Base-by-base conservation (phyloP, 2,888 invertebrate species). In the Boloria selene region DNA sequence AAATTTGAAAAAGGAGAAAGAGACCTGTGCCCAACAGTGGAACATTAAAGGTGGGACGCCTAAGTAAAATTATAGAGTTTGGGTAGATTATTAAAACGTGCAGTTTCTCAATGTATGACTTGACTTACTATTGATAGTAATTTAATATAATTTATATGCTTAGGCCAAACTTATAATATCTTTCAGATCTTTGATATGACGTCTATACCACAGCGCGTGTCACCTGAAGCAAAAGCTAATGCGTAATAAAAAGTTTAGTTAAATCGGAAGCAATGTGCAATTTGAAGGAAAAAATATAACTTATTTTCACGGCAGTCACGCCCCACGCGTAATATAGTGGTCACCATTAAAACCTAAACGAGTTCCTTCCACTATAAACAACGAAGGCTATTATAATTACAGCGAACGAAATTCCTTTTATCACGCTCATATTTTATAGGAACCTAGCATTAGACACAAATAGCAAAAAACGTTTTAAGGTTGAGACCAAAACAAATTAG, bases 331-430 rank as follows among this genome's bases (percentile, higher is more conserved):
- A 89, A 89, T 90, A 89, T 87, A 90, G 88, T 88, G 86, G 88
- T 89, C 83, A 88, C 83, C 87, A 88, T 88, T 87, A 87, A 88
- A 80, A 85, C 80, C 76, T 75, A 84, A 87, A 86, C 86, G 87
- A 87, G 85, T 85, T 82, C 80, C 78, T 84, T 68, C 81, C 80
- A 81, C 84, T 82, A 89, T 88, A 88, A 88, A 89, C 88, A 85
- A 87, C 85, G 79, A 70, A 75, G 76, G 77, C 84, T 78, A 86
- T 88, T 86, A 88, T 87, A 90, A 89, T 88, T 89, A 90, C 82
- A 79, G 81, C 82, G 81, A 84, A 88, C 85, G 82, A 87, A 88
- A 87, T 87, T 87, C 81, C 82, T 87, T 86, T 88, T 89, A 90
- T 88, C 89, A 84, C 83, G 85, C 79, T 81, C 85, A 85, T 90